Evolutionary conservation across 2,797 vertebrate species (phyloP).

Genomic region (Chelonia mydas): DNA sequence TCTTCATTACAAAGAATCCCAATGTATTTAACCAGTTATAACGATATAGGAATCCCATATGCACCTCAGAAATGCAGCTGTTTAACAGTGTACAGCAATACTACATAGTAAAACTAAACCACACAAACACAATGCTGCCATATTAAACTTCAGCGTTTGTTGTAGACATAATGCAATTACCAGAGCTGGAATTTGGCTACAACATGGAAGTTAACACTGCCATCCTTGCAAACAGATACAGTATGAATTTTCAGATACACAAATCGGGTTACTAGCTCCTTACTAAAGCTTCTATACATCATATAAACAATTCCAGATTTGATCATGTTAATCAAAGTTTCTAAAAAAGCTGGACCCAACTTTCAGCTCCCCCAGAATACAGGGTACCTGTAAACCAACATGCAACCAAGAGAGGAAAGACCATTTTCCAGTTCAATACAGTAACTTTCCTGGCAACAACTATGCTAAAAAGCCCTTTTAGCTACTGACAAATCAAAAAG

Average conservation of each 20-base stretch:
- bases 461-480: neutral
- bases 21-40: neutral
- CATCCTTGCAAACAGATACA: neutral
- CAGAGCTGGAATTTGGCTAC: neutral
- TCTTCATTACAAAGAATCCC: neutral
- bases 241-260: neutral
- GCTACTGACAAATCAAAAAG: neutral
- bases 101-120: neutral
- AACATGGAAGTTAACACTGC: neutral
- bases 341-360: neutral
- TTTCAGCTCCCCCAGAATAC: neutral
- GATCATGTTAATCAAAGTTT: fast-evolving
- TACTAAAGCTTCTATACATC: fast-evolving
- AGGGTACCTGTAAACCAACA: neutral
- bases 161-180: neutral
- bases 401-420: neutral
- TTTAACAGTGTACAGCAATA: neutral
- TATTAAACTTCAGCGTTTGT: neutral
- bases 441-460: neutral
- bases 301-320: fast-evolving
- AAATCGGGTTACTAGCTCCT: neutral
- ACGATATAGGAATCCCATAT: neutral
- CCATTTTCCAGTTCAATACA: neutral
- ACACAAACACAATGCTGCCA: neutral
- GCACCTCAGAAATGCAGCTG: neutral